Evolutionary conservation across 2,797 vertebrate genomes (phyloP), one percentile per base, ranked within the genome.

Genomic region (Helarctos malayanus): DNA sequence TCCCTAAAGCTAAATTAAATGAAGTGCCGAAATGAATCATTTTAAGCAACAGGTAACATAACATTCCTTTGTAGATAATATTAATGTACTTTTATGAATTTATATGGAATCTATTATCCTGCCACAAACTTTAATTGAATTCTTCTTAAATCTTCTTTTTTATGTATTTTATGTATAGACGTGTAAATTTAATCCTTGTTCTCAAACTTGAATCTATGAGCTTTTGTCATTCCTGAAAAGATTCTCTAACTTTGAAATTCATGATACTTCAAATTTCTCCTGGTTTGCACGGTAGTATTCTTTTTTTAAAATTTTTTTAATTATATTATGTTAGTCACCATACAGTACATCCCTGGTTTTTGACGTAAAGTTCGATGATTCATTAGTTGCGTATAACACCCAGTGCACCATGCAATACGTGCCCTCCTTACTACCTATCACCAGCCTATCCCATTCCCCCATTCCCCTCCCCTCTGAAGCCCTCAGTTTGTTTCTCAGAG

Each of bases 1-100:
- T 86, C 27, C 75, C 54, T 90, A 94, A 80, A 88, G 93, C 38
- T 93, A 93, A 97, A 81, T 97, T 97, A 97, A 97, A 97, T 97
- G 82, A 41, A 94, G 18, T 29, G 29, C 57, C 89, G 75, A 78
- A 93, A 82, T 56, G 63, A 96, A 25, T 93, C 18, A 97, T 94
- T 95, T 94, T 65, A 73, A 97, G 61, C 76, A 98, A 95, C 86
- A 80, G 57, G 86, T 45, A 97, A 82, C 18, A 93, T 45, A 97
- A 71, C 18, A 92, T 52, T 79, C 63, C 57, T 96, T 95, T 79
- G n/a, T 47, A 94, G 29, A 93, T 89, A 89, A 88, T 93, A 97
- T 89, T 97, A 96, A 90, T 79, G 56, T 68, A 59, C 32, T 92
- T 79, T 88, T 23, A 94, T 88, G 59, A 96, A 97, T 56, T 96